A percentile compares a stretch with the other conserved stretches of the same genome.
phyloP scores from a whole-genome alignment of 2,888 invertebrate genomes.

The Meiosimyza platycephala region DNA sequence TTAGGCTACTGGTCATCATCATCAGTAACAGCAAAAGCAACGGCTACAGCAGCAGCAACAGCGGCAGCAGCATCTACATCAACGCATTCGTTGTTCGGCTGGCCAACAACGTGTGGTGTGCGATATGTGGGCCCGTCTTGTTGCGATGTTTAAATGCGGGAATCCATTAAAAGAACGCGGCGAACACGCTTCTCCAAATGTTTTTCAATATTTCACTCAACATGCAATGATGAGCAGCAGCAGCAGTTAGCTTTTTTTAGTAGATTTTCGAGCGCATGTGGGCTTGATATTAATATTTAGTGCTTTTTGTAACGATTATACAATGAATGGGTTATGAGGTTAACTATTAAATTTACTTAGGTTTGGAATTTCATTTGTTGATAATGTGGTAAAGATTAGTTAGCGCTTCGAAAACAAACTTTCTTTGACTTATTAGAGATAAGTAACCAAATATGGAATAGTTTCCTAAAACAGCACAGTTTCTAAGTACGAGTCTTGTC shows the following conservation, averaged over 20 bases:
- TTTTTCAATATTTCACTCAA: slow-evolving; percentile 34
- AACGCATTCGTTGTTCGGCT: too few species aligned
- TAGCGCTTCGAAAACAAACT: too few species aligned
- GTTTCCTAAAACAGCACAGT: too few species aligned
- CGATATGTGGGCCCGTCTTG: slow-evolving; percentile 10
- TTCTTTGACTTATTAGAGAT: too few species aligned
- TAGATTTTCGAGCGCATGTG: not conserved
- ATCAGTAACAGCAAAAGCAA: not conserved
- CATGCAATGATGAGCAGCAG: slow-evolving; percentile 11
- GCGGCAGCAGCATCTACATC: too few species aligned
- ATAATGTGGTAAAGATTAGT: too few species aligned
- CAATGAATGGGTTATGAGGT: not conserved
- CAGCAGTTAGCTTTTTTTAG: not conserved
- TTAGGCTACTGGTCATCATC: slow-evolving; percentile 64
- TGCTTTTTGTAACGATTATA: not conserved
- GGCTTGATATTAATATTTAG: not conserved
- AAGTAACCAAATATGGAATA: too few species aligned
- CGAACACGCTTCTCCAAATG: slow-evolving; percentile 29
- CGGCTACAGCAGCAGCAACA: too few species aligned
- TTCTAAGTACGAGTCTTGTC: too few species aligned
- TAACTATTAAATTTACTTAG: too few species aligned
- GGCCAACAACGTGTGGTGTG: not conserved
- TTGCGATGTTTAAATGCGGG: slow-evolving; percentile 18
- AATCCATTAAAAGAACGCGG: slow-evolving; percentile 33
- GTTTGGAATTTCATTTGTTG: too few species aligned